Percentiles rank a stretch among this genome's conserved stretches.
Evolutionary conservation across 1,140 invertebrate species (phyloP).

Genomic region (Amyelois transitella): DNA sequence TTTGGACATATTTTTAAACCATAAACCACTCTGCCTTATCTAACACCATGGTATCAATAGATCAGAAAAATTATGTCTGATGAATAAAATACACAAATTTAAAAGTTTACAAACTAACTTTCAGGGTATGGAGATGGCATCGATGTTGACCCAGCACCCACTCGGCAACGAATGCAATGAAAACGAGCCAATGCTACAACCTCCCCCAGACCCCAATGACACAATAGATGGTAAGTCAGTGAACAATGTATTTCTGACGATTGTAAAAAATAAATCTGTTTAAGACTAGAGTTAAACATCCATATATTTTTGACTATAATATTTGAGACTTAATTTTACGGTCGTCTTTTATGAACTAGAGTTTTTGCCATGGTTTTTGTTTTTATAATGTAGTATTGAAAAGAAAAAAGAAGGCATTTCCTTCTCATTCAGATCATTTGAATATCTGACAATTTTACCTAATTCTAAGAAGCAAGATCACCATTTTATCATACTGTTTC

Average conservation of each 20-base stretch:
- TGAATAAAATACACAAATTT: neutral
- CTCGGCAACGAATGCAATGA: conserved; percentile 72
- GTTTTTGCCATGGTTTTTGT: neutral
- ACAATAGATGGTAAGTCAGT: conserved; percentile 76
- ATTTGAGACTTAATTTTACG: neutral
- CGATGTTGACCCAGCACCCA: conserved; percentile 66
- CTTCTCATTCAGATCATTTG: too few species aligned
- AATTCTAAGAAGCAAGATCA: too few species aligned
- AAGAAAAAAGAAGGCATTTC: too few species aligned
- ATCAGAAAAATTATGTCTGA: too few species aligned
- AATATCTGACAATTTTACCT: too few species aligned
- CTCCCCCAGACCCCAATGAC: conserved; percentile 75
- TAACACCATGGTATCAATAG: too few species aligned
- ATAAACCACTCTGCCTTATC: too few species aligned
- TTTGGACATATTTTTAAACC: too few species aligned
- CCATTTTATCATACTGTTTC: too few species aligned
- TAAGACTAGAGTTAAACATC: neutral
- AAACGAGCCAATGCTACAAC: conserved; percentile 67
- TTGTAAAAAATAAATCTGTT: conserved; percentile 1
- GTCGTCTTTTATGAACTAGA: neutral
- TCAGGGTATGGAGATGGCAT: conserved; percentile 67
- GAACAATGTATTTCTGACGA: neutral
- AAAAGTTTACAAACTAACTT: conserved; percentile 17
- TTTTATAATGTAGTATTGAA: too few species aligned
- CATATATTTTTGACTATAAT: neutral